Conservation (phyloP, 2,888 invertebrate species). For the Eristalinus aeneus region DNA sequence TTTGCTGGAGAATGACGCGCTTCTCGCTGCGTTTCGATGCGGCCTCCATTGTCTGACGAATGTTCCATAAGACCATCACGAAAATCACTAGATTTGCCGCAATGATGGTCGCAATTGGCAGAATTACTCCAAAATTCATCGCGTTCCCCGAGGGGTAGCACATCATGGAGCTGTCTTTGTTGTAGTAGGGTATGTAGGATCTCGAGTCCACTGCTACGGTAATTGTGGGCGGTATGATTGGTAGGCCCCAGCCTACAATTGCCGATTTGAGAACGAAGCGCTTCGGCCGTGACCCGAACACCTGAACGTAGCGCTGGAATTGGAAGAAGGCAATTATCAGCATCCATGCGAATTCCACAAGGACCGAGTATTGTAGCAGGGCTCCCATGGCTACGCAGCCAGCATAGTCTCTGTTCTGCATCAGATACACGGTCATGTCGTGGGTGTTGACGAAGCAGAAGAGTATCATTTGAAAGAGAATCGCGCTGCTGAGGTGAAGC, state of each 20-base stretch:
- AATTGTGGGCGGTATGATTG: constrained; percentile 82
- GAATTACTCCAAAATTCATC: constrained; percentile 81
- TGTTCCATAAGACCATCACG: constrained; percentile 81
- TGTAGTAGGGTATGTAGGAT: constrained; percentile 80
- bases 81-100: constrained; percentile 82
- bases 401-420: constrained; percentile 72
- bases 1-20: constrained; percentile 80
- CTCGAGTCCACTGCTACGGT: constrained; percentile 81
- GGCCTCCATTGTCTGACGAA: constrained; percentile 78
- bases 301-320: constrained; percentile 86
- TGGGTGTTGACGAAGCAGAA: constrained; percentile 77
- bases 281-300: constrained; percentile 83
- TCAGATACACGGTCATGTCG: constrained; percentile 74
- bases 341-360: constrained; percentile 88
- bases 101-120: constrained; percentile 83
- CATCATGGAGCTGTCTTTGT: constrained; percentile 77
- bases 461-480: constrained; percentile 83
- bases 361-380: constrained; percentile 85
- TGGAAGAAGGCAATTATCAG: constrained; percentile 86
- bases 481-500: constrained; percentile 84
- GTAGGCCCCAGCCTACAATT: constrained; percentile 85
- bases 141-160: constrained; percentile 83
- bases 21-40: constrained; percentile 77
- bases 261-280: constrained; percentile 85
- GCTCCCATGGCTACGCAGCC: constrained; percentile 84